Base-by-base conservation (phyloP, 2,113 vertebrate genomes). In the Forbesichthys papilliferus region DNA sequence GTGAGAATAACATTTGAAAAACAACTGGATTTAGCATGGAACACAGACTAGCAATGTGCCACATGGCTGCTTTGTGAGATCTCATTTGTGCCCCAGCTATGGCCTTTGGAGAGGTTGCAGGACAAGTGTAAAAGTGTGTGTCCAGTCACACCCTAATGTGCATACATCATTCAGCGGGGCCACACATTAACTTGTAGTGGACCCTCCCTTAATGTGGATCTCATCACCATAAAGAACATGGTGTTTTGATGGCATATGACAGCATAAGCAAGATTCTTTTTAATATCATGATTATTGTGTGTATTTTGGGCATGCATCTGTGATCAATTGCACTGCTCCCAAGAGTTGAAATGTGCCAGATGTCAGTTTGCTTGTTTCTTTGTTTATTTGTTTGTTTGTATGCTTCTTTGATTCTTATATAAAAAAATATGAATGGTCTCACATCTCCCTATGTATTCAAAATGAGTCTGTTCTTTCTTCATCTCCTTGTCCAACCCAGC, bases 161-260 rank as follows among this genome's bases (percentile, higher is more conserved):
- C 8, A 58, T 69, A 73, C 71, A 18, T 80, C 63, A 82, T 69
- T 80, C 77, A 81, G 20, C 13, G 53, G 79, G 79, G 75, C 73
- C 68, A 54, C 64, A 57, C 74, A 68, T 77, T 78, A 73, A 27
- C 68, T 69, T 49, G 71, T 53, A 5, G 11, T 48, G 61, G n/a
- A 67, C 53, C 72, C 75, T 83, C 73, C 78, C 73, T 82, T 79
- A 81, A 83, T 78, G 71, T 65, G 59, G 74, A 78, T 85, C 63
- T 55, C 77, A 85, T 76, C 79, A 81, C 84, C 77, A 12, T 75
- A 80, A 75, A 53, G 36, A 42, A 42, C 36, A 42, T 11, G 68
- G 65, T 75, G 71, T 69, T 57, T 63, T 69, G 48, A 33, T 57
- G 74, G 69, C 56, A 68, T 80, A 60, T 64, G 49, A 18, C 36